These are phyloP conservation scores for Cryptocheilus praepositus DNA, from an alignment of 2,888 invertebrate species.

Conservation along the genomic window DNA sequence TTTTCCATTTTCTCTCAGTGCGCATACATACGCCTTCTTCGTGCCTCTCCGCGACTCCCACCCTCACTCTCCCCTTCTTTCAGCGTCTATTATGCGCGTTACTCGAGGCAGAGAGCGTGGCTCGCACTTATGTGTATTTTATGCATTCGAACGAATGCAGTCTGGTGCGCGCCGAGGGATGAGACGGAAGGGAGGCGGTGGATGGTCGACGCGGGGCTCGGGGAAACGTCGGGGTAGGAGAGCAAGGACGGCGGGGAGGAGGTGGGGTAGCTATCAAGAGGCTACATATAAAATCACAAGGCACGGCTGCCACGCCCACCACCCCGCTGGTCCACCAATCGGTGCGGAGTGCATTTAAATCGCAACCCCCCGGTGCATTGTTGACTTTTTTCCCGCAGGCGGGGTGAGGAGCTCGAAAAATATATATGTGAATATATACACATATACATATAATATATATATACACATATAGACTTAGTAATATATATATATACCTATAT, in stretches of 20 bases:
- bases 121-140: conserved; percentile 61
- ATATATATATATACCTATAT: no score
- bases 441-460: no score
- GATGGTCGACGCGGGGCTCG: conserved; percentile 16
- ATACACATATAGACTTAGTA: no score
- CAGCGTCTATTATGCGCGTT: conserved; percentile 50
- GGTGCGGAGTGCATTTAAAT: conserved; percentile 70
- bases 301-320: conserved; percentile 71
- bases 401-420: conserved; percentile 56
- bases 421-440: conserved; percentile 23
- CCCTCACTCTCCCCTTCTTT: conserved; percentile 38
- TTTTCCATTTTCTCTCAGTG: conserved; percentile 55
- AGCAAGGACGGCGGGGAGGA: conserved; percentile 32
- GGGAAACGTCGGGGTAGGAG: conserved; percentile 18
- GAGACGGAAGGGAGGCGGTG: conserved; percentile 24
- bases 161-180: conserved; percentile 25
- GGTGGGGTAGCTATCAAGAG: conserved; percentile 64
- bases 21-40: conserved; percentile 17
- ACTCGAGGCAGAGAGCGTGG: conserved; percentile 24
- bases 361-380: conserved; percentile 71
- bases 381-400: conserved; percentile 64
- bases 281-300: conserved; percentile 73
- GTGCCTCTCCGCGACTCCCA: conserved; percentile 30
- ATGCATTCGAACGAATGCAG: conserved; percentile 58
- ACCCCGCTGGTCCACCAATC: conserved; percentile 69